Conservation (phyloP, 2,888 invertebrate genomes). For the Phorcus lineatus region DNA sequence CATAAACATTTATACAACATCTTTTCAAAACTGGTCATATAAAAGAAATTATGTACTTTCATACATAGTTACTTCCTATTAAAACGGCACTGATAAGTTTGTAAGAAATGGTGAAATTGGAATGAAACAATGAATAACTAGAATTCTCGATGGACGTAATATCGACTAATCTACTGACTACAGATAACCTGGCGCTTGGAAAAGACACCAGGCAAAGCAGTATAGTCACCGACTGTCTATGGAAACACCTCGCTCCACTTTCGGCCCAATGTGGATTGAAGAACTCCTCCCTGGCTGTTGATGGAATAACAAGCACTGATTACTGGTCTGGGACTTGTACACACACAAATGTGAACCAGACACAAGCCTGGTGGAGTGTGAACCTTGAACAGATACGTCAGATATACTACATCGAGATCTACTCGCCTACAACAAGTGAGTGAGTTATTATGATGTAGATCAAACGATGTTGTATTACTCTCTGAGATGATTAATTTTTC, state of each 20-base stretch:
- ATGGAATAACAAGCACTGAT: neutral
- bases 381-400: neutral
- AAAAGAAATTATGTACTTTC: too few relatives aligned
- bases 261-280: neutral
- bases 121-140: too few relatives aligned
- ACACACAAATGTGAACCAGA: neutral
- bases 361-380: neutral
- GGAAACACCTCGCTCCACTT: neutral
- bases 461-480: too few relatives aligned
- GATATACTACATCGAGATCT: neutral
- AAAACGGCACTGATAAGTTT: too few relatives aligned
- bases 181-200: neutral
- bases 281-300: neutral
- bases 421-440: neutral
- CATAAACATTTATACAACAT: too few relatives aligned
- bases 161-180: neutral
- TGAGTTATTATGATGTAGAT: too few relatives aligned
- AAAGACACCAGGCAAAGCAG: neutral
- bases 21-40: too few relatives aligned
- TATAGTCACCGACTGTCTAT: neutral
- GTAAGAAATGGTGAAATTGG: too few relatives aligned
- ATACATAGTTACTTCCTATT: too few relatives aligned
- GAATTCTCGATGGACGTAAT: too few relatives aligned
- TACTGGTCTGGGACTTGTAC: neutral
- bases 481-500: too few relatives aligned